Conservation (phyloP, 1,140 invertebrate genomes). For the Euura lappo region DNA sequence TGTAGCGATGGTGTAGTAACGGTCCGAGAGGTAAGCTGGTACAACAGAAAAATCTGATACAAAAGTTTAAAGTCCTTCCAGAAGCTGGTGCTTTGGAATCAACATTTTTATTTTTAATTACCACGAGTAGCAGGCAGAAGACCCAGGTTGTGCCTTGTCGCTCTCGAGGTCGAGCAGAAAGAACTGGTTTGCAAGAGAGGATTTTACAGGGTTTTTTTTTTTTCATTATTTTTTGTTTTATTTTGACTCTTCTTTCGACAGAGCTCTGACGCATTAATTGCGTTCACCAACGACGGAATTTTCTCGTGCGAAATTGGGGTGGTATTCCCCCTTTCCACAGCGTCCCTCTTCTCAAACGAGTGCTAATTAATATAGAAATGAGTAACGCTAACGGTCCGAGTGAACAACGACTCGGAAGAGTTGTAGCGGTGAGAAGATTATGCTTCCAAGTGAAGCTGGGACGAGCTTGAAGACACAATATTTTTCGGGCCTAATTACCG, state of each 20-base stretch:
- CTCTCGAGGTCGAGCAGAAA: not conserved
- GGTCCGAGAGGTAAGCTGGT: slow-evolving; percentile 15
- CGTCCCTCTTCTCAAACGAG: slow-evolving; percentile 7
- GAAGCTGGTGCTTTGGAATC: not conserved
- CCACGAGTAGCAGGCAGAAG: slow-evolving; percentile 1
- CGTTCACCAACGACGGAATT: slow-evolving; percentile 11
- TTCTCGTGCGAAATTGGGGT: not conserved
- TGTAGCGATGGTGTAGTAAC: slow-evolving; percentile 11
- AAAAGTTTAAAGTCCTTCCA: slow-evolving; percentile 22
- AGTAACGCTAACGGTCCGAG: slow-evolving; percentile 16
- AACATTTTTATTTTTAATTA: slow-evolving; percentile 23
- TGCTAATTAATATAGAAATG: slow-evolving; percentile 32
- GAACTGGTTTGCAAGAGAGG: not conserved
- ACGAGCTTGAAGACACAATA: not conserved
- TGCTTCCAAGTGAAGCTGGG: slow-evolving; percentile 11
- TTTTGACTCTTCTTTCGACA: slow-evolving; percentile 1
- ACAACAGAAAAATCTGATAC: slow-evolving; percentile 26
- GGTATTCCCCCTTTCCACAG: not conserved
- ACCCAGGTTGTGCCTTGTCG: not conserved
- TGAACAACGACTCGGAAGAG: slow-evolving; percentile 9
- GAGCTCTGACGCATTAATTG: slow-evolving; percentile 18
- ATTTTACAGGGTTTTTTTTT: slow-evolving; percentile 14
- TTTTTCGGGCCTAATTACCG: not conserved
- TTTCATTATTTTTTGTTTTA: not conserved
- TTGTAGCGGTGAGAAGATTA: slow-evolving; percentile 12